These are phyloP conservation scores for Mungos mungo DNA, from an alignment of 2,113 vertebrate genomes.

Conservation along the genomic window DNA sequence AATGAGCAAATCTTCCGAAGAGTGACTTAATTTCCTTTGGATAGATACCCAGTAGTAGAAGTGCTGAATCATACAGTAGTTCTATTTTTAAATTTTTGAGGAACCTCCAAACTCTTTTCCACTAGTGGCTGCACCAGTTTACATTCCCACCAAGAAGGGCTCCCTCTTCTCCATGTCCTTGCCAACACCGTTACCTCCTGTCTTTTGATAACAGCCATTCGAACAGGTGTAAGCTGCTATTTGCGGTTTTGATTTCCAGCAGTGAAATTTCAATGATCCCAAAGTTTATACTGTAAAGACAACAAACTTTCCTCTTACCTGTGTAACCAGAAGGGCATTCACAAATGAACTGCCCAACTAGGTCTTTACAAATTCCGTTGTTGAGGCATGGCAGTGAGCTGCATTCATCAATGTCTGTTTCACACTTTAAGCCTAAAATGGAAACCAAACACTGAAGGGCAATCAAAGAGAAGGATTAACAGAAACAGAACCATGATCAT, in stretches of 20 bases:
- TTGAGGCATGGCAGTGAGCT: slow-evolving; percentile 93
- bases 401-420: slow-evolving; percentile 95
- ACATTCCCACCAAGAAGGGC: not conserved
- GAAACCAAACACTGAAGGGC: slow-evolving; percentile 64
- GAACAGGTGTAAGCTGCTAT: not conserved
- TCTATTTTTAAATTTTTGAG: not conserved
- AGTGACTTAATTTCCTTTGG: not conserved
- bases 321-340: slow-evolving; percentile 92
- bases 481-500: not conserved
- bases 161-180: not conserved
- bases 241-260: not conserved
- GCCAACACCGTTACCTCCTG: not conserved
- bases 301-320: slow-evolving; percentile 84
- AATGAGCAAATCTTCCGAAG: not conserved
- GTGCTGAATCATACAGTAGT: not conserved
- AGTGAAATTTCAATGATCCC: not conserved
- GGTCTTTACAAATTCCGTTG: slow-evolving; percentile 91
- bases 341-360: slow-evolving; percentile 90
- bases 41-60: not conserved
- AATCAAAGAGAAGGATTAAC: not conserved
- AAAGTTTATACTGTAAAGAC: not conserved
- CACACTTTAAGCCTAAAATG: slow-evolving; percentile 94
- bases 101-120: not conserved
- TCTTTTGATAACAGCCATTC: not conserved
- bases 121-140: not conserved